Percentiles rank a stretch among this genome's conserved stretches.
Conservation (phyloP, 2,113 vertebrate species). For the Ictalurus furcatus region DNA sequence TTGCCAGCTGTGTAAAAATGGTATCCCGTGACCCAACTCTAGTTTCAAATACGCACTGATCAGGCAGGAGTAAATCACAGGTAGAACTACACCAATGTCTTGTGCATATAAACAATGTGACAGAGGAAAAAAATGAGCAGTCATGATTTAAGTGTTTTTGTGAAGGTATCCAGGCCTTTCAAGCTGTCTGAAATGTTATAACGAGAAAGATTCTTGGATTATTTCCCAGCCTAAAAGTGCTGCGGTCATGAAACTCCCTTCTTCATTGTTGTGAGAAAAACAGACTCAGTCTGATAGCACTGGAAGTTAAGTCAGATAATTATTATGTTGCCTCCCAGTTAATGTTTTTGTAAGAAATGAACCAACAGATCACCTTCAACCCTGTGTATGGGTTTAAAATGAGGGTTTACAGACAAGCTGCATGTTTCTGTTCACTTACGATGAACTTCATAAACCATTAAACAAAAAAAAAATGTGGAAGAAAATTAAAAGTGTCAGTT, state of each 20-base stretch:
- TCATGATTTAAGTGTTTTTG: constrained; percentile 13
- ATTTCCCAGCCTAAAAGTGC: constrained; percentile 9
- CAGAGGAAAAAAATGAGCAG: background rate
- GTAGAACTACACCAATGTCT: background rate
- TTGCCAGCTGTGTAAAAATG: constrained; percentile 5
- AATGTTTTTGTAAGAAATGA: background rate
- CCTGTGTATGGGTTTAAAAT: background rate
- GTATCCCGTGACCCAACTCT: background rate
- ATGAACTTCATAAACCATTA: too few relatives aligned
- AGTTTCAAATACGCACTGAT: background rate
- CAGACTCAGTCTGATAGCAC: background rate
- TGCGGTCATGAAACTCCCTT: constrained; percentile 15
- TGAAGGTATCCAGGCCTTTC: constrained; percentile 24
- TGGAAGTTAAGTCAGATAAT: constrained; percentile 16
- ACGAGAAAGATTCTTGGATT: constrained; percentile 26
- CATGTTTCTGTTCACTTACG: background rate
- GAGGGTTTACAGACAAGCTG: background rate
- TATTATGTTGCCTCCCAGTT: background rate
- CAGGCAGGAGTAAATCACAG: background rate
- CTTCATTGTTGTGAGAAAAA: constrained; percentile 25
- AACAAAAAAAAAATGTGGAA: too few relatives aligned
- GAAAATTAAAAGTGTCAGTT: too few relatives aligned
- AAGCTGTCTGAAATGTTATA: constrained; percentile 1
- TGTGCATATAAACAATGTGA: constrained; percentile 8
- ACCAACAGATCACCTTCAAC: background rate